Base-by-base conservation (phyloP, 2,797 vertebrate genomes). In the Hippoglossus hippoglossus region DNA sequence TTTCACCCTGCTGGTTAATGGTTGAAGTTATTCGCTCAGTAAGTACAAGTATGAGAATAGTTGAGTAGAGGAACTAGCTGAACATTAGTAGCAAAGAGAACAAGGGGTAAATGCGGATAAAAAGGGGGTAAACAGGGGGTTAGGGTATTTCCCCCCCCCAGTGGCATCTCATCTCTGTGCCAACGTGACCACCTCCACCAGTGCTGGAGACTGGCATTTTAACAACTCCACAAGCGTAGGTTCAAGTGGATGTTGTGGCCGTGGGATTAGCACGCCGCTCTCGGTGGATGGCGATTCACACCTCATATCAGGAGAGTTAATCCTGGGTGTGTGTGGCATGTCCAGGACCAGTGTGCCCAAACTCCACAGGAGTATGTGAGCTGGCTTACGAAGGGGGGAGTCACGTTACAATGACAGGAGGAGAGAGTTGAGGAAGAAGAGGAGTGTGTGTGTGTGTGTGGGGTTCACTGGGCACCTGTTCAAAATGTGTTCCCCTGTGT, bases 391-490 rank as follows among this genome's bases (percentile, higher is more conserved):
- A 87, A 54, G 67, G 18, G 24, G 72, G 90, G 90, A 78, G 73
- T 93, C 86, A 53, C 44, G 81, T 91, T 91, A 84, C 92, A 82
- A 70, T 79, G 82, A 83, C 61, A 82, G 82, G 67, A 71, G 63
- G 83, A 71, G 71, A 53, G 66, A 85, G 77, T 78, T 39, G 65
- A 74, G 66, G 81, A 87, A 80, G 76, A 81, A 61, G 71, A 76
- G 73, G 77, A 57, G 64, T 44, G 50, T 15, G 67, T 66, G 70
- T 46, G 69, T 65, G 80, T 71, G 75, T 54, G 50, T 13, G 44
- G 44, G 58, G 67, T 70, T 75, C 52, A 64, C 70, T 54, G 77
- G 89, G 88, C 90, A 91, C 90, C 91, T 91, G 88, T 93, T 90
- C 85, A 84, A 87, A 91, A 89, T 79, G 79, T 79, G 79, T 73